Conservation (phyloP, 2,888 invertebrate genomes). For the Halictus ligatus region DNA sequence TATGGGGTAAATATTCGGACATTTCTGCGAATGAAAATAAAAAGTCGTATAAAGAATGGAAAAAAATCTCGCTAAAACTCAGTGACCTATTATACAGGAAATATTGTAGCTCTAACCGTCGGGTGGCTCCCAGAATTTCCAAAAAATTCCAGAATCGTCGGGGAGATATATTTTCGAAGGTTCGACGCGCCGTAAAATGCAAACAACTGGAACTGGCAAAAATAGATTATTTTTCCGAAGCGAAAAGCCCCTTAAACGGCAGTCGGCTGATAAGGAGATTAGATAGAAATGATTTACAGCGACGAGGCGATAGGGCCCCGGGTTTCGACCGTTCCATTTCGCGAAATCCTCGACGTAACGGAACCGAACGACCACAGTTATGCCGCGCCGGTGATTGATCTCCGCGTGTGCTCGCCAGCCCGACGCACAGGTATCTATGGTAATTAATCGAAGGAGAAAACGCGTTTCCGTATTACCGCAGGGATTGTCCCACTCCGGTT, state of each 20-base stretch:
- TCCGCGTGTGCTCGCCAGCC: constrained; percentile 47
- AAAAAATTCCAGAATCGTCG: neutral
- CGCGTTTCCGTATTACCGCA: constrained; percentile 47
- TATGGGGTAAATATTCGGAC: too few species aligned
- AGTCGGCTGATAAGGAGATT: constrained; percentile 29
- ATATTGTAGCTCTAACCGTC: too few species aligned
- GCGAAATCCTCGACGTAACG: constrained; percentile 65
- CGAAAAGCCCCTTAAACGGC: constrained; percentile 4
- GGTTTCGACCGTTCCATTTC: constrained; percentile 51
- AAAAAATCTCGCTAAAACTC: too few species aligned
- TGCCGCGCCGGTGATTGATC: constrained; percentile 69
- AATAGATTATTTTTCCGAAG: neutral
- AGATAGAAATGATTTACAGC: constrained; percentile 55
- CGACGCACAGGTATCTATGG: constrained; percentile 47
- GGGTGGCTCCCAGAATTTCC: neutral
- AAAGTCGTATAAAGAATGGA: too few species aligned
- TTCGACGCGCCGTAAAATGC: neutral
- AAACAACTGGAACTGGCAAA: neutral
- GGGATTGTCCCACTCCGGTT: constrained; percentile 49
- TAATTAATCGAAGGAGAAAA: constrained; percentile 68
- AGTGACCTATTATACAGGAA: too few species aligned
- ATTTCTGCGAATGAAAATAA: too few species aligned
- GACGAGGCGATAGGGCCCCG: constrained; percentile 45
- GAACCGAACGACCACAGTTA: constrained; percentile 68
- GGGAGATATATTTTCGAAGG: neutral